These are phyloP conservation scores for Chrysoperla carnea DNA, from an alignment of 1,140 invertebrate species.

Conservation along the genomic window DNA sequence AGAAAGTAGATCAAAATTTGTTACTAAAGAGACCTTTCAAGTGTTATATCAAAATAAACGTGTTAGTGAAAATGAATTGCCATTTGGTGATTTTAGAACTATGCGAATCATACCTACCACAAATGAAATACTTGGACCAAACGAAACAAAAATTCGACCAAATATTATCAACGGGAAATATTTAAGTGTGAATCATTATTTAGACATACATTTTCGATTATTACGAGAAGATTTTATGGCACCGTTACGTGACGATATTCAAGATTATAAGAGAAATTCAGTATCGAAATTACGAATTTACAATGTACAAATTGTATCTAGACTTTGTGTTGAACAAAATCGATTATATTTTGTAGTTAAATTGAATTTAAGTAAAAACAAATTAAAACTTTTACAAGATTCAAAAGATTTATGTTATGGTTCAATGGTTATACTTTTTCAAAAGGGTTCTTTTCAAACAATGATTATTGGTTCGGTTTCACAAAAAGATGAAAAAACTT, in stretches of 20 bases:
- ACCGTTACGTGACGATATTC: slow-evolving; percentile 35
- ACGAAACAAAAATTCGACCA: not conserved
- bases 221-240: slow-evolving; percentile 54
- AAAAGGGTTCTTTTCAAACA: slow-evolving; percentile 42
- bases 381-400: slow-evolving; percentile 14
- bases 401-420: slow-evolving; percentile 49
- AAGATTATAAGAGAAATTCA: slow-evolving; percentile 16
- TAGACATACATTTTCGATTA: slow-evolving; percentile 59
- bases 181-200: slow-evolving; percentile 43
- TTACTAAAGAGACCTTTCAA: no score
- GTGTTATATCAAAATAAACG: no score
- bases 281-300: no score
- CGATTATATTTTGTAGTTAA: no score
- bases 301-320: no score
- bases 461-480: slow-evolving; percentile 46
- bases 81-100: no score
- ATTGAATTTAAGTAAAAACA: slow-evolving; percentile 1
- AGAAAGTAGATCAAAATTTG: no score
- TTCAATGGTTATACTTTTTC: slow-evolving; percentile 53
- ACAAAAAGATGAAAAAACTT: slow-evolving; percentile 28
- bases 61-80: no score
- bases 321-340: no score
- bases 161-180: slow-evolving; percentile 21
- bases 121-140: no score
- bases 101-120: no score